Evolutionary conservation across 2,113 vertebrate genomes (phyloP).

Genomic region (human (Homo sapiens)): DNA sequence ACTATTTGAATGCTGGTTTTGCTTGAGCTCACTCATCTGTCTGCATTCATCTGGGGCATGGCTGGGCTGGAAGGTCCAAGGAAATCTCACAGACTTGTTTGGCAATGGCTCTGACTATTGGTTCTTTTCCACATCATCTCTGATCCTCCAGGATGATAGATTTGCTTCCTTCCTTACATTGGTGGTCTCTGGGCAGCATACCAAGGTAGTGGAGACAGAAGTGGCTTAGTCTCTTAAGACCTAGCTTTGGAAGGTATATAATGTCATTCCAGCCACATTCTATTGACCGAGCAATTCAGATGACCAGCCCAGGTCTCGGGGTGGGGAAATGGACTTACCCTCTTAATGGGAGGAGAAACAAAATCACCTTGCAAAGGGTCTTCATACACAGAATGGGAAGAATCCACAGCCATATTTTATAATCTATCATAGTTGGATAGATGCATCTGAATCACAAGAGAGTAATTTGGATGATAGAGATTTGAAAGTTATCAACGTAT

Average conservation of each 20-base stretch:
- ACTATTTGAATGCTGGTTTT: background rate
- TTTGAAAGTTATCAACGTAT: background rate
- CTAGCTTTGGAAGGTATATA: background rate
- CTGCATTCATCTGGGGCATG: background rate
- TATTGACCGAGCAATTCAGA: background rate
- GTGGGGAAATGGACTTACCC: background rate
- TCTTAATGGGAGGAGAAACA: background rate
- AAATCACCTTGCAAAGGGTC: background rate
- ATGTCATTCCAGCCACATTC: background rate
- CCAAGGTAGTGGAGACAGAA: background rate
- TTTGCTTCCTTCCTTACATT: background rate
- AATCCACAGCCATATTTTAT: background rate
- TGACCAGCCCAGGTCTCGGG: background rate
- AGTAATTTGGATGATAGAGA: background rate
- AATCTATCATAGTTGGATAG: background rate
- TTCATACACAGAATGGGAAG: background rate
- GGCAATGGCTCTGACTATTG: background rate
- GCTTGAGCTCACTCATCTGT: background rate
- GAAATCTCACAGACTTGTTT: background rate
- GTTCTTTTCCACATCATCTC: background rate
- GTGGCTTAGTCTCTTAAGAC: background rate
- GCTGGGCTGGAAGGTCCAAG: background rate
- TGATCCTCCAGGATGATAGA: background rate
- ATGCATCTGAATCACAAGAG: background rate
- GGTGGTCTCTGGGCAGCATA: background rate